Evolutionary conservation across 2,113 vertebrate species (phyloP).

Genomic region (Naja naja): DNA sequence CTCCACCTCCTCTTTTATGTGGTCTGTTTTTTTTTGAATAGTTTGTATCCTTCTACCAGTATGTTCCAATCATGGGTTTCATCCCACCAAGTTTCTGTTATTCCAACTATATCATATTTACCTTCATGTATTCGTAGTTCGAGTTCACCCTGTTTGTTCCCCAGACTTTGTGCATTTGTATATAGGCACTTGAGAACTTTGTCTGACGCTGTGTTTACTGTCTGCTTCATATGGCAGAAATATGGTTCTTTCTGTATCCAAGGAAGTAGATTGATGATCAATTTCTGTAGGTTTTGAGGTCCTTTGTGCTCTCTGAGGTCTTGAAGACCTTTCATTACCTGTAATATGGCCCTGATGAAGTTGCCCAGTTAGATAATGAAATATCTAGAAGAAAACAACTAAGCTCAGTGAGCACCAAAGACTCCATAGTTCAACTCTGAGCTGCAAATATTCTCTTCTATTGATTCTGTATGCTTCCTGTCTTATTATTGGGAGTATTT

Average conservation of each 20-base stretch:
- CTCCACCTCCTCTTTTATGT: no score
- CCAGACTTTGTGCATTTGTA: no score
- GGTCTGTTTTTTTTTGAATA: no score
- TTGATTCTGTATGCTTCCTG: background rate
- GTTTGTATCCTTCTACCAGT: no score
- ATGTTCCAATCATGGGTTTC: no score
- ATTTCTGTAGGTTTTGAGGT: background rate
- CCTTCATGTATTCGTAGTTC: no score
- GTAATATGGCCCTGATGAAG: background rate
- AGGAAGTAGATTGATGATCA: background rate
- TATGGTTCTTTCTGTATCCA: background rate
- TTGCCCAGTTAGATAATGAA: background rate
- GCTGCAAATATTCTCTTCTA: background rate
- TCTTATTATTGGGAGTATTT: background rate
- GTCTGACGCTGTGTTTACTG: no score
- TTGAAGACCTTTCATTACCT: background rate
- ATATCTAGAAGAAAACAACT: background rate
- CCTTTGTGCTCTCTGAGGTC: background rate
- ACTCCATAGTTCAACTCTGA: background rate
- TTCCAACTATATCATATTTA: no score
- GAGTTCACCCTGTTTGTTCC: no score
- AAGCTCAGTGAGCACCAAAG: background rate
- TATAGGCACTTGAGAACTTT: no score
- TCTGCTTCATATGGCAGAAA: background rate
- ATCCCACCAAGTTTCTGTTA: no score